Evolutionary conservation across 2,888 invertebrate species (phyloP).

Genomic region (Habrosyne pyritoides): DNA sequence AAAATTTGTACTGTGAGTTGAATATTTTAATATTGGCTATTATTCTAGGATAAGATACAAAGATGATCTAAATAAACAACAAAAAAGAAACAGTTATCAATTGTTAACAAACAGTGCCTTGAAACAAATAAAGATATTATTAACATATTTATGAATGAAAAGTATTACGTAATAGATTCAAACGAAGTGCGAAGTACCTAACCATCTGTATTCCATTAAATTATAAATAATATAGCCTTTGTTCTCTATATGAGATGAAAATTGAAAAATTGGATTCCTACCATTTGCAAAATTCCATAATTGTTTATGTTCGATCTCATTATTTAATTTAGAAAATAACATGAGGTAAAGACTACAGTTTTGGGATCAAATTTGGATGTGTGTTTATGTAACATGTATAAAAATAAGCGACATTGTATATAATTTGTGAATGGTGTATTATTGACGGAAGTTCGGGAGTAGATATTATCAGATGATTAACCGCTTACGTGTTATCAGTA

Average conservation of each 20-base stretch:
- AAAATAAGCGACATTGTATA: conserved; percentile 75
- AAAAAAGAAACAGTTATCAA: conserved; percentile 68
- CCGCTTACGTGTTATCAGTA: conserved; percentile 68
- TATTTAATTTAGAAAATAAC: conserved; percentile 83
- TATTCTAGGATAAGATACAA: conserved; percentile 73
- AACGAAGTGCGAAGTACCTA: conserved; percentile 29
- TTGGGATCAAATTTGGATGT: conserved; percentile 83
- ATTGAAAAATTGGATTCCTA: conserved; percentile 45
- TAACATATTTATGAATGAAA: conserved; percentile 67
- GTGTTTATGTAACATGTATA: conserved; percentile 81
- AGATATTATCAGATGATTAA: conserved; percentile 67
- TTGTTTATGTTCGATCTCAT: conserved; percentile 82
- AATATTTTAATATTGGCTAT: conserved; percentile 82
- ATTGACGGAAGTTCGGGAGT: conserved; percentile 61
- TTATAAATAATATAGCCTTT: neutral
- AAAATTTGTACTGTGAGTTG: conserved; percentile 74
- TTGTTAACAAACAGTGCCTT: conserved; percentile 80
- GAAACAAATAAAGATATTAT: conserved; percentile 67
- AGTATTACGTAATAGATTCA: conserved; percentile 48
- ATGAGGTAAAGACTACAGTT: conserved; percentile 83
- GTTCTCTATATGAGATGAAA: conserved; percentile 18
- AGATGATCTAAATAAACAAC: conserved; percentile 68
- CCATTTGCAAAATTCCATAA: conserved; percentile 70
- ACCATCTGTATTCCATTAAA: conserved; percentile 5
- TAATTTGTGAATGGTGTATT: conserved; percentile 80